phyloP scores from a whole-genome alignment of 1,140 invertebrate species.

The Gerris buenoi region DNA sequence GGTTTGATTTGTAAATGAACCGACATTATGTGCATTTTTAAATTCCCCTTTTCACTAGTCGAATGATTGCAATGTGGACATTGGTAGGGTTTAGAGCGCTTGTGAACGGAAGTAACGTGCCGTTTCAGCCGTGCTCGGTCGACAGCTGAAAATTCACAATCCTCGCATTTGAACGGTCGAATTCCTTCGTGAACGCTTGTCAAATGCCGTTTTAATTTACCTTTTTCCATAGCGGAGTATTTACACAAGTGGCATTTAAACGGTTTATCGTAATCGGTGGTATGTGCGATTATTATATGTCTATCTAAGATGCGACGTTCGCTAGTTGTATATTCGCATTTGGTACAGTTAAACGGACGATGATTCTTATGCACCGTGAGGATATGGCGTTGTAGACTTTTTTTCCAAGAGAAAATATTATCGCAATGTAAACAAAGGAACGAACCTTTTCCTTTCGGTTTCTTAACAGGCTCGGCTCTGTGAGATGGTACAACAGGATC shows the following conservation, averaged over 20 bases:
- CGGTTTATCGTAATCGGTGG: no score
- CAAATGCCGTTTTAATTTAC: not conserved
- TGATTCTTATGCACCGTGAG: no score
- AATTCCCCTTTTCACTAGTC: not conserved
- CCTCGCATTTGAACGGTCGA: not conserved
- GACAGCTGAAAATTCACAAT: not conserved
- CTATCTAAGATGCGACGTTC: no score
- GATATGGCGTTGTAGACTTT: no score
- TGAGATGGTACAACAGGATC: no score
- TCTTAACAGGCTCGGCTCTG: no score
- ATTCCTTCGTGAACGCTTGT: not conserved
- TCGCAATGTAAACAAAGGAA: no score
- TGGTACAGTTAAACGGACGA: no score
- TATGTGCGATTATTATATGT: no score
- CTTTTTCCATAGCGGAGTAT: not conserved
- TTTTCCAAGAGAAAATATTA: no score
- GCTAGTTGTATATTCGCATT: no score
- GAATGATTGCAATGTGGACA: not conserved
- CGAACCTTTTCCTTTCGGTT: no score
- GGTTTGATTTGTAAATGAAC: not conserved
- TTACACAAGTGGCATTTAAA: conserved; percentile 2
- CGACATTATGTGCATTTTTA: not conserved
- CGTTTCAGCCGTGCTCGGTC: not conserved
- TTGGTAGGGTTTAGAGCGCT: not conserved
- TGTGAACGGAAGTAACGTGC: not conserved